These are phyloP conservation scores for Mesopsocus fuscifrons DNA, from an alignment of 2,888 invertebrate genomes.

Conservation along the genomic window DNA sequence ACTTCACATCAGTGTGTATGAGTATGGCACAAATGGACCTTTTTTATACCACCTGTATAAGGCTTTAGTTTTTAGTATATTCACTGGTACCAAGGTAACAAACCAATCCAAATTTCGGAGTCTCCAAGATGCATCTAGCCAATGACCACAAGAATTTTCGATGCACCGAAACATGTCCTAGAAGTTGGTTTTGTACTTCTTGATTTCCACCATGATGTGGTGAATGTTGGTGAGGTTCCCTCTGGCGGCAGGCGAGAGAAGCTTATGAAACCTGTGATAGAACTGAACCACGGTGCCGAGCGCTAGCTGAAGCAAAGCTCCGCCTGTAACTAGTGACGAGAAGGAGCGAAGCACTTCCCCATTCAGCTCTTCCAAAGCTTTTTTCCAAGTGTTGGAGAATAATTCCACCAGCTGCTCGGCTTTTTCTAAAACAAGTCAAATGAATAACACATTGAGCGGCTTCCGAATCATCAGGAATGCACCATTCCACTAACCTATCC, in stretches of 20 bases:
- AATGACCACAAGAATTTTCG: too few species aligned
- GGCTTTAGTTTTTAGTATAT: too few species aligned
- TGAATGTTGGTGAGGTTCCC: slow-evolving; percentile 94
- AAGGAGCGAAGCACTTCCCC: slow-evolving; percentile 87
- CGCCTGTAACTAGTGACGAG: slow-evolving; percentile 90
- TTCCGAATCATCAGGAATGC: too few species aligned
- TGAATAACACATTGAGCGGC: too few species aligned
- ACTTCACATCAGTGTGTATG: too few species aligned
- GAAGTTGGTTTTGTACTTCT: slow-evolving; percentile 96
- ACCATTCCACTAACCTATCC: too few species aligned
- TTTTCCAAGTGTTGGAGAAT: slow-evolving; percentile 89
- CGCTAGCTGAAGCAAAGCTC: slow-evolving; percentile 82
- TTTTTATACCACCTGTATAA: too few species aligned
- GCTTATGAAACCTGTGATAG: slow-evolving; percentile 91
- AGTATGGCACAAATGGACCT: too few species aligned
- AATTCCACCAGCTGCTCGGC: slow-evolving; percentile 71
- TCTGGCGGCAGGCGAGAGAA: slow-evolving; percentile 65
- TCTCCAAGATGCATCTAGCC: too few species aligned
- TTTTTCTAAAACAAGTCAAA: slow-evolving; percentile 30
- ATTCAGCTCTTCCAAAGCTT: slow-evolving; percentile 85
- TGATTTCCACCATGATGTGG: slow-evolving; percentile 97
- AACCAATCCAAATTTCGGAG: too few species aligned
- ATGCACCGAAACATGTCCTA: too few species aligned
- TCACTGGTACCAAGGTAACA: too few species aligned
- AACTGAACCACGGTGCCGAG: slow-evolving; percentile 92